Percentiles rank a stretch among this genome's conserved stretches.
These are phyloP conservation scores for Macrobrachium rosenbergii DNA, from an alignment of 1,140 invertebrate genomes.

Conservation along the genomic window DNA sequence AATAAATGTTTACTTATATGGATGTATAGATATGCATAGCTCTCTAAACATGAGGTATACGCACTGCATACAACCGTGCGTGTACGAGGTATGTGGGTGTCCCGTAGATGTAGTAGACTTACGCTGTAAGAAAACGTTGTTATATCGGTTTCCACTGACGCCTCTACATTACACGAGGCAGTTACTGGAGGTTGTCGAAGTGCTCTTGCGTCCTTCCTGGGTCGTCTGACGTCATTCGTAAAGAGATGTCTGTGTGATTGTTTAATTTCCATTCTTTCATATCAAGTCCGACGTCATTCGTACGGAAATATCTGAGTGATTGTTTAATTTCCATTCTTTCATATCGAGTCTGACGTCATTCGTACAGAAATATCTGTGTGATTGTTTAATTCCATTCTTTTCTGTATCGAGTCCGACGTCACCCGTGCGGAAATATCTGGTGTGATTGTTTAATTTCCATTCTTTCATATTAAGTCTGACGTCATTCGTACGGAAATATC, in stretches of 20 bases:
- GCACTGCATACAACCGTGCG: constrained; percentile 27
- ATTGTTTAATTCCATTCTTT: neutral
- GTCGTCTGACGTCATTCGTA: neutral
- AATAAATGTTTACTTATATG: constrained; percentile 19
- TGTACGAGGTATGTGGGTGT: constrained; percentile 30
- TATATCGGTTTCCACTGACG: constrained; percentile 3
- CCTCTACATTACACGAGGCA: neutral
- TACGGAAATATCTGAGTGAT: neutral
- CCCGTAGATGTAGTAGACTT: neutral
- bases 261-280: neutral
- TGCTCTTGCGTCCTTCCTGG: neutral
- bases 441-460: neutral
- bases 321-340: neutral
- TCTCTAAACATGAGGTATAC: constrained; percentile 20
- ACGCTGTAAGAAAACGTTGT: constrained; percentile 3
- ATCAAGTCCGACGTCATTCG: constrained; percentile 5
- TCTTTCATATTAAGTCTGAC: too few species aligned
- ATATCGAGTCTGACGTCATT: constrained; percentile 14
- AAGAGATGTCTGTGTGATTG: neutral
- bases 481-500: too few species aligned
- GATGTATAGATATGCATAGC: constrained; percentile 48
- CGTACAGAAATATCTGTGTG: neutral
- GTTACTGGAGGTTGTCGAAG: neutral
- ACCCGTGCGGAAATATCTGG: neutral
- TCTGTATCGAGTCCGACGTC: constrained; percentile 2